Evolutionary conservation across 2,113 vertebrate species (phyloP).

Genomic region (Murina feae): DNA sequence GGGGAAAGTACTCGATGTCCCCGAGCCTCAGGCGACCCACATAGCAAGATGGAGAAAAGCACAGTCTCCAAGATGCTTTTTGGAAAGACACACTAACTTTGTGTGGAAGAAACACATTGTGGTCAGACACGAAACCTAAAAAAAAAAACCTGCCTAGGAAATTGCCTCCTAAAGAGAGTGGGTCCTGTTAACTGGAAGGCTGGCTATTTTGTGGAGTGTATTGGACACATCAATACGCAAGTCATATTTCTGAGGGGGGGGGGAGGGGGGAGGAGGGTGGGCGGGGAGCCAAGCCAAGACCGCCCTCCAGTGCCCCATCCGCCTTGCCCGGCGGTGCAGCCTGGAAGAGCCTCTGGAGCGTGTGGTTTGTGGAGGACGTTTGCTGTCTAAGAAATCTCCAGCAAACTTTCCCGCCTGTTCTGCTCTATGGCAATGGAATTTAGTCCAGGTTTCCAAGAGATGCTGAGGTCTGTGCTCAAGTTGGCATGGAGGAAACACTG

Average conservation of each 20-base stretch:
- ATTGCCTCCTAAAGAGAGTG: not conserved
- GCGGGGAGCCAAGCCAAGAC: not conserved
- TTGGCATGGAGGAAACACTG: not conserved
- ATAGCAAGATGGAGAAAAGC: not conserved
- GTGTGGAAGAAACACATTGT: not conserved
- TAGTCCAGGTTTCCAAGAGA: not conserved
- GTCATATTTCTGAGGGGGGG: not conserved
- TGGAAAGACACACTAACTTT: not conserved
- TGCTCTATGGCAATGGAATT: not conserved
- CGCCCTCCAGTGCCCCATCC: fast-evolving
- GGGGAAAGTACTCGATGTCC: not conserved
- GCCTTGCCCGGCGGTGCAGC: not conserved
- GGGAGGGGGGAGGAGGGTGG: no score
- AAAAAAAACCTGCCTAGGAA: not conserved
- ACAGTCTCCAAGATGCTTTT: not conserved
- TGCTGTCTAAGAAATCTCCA: not conserved
- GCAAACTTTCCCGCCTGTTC: not conserved
- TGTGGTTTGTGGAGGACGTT: not conserved
- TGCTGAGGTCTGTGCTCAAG: not conserved
- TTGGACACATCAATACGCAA: no score
- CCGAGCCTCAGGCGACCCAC: not conserved
- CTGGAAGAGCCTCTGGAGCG: not conserved
- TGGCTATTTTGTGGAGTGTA: not conserved
- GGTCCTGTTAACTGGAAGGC: not conserved
- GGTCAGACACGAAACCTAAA: not conserved